Base-by-base conservation (phyloP, 1,140 invertebrate genomes). In the Chironomus striatipennis region DNA sequence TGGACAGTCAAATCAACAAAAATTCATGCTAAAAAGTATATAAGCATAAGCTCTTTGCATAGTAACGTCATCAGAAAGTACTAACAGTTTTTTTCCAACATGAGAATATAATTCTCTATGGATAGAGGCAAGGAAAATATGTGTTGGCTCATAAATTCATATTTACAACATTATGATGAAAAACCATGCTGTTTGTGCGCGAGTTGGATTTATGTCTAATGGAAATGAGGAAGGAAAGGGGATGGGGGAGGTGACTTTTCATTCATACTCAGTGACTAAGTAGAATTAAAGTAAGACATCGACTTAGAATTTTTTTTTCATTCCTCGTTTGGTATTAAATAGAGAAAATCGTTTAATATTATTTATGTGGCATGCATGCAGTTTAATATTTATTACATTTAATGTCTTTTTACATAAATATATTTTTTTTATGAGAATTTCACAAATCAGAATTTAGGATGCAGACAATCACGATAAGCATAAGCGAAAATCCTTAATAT, bases 111-210 rank as follows among this genome's bases (percentile, higher is more conserved):
- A 34, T 34, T 34, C 24, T 34, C 24, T 2, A 12, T 70, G 65
- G 7, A 18, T 20, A 9, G 20, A 70, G 65, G n/a, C 15, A 70
- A 17, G 18, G 7, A 70, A 20, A 20, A 70, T 70, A 70, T 70
- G 65, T 20, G 65, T 17, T 70, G 65, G 65, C 17, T 70, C 65
- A 70, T 70, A 70, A 70, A 70, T 70, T 70, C 20, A 70, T 17
- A 70, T 70, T 70, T 70, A 70, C 18, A 70, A 70, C 17, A 70
- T 70, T 70, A 70, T 70, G 65, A 70, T 70, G 65, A 70, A 70
- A 70, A 70, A 70, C 65, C 65, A 70, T 70, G 65, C 65, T 70
- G 65, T 70, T 70, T 70, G 65, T 70, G 7, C 65, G 65, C 65
- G 17, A 70, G 65, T 10, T 15, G 15, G n/a, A 17, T 15, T 18